phyloP scores from a whole-genome alignment of 2,888 invertebrate genomes.

The Harmothoe impar region DNA sequence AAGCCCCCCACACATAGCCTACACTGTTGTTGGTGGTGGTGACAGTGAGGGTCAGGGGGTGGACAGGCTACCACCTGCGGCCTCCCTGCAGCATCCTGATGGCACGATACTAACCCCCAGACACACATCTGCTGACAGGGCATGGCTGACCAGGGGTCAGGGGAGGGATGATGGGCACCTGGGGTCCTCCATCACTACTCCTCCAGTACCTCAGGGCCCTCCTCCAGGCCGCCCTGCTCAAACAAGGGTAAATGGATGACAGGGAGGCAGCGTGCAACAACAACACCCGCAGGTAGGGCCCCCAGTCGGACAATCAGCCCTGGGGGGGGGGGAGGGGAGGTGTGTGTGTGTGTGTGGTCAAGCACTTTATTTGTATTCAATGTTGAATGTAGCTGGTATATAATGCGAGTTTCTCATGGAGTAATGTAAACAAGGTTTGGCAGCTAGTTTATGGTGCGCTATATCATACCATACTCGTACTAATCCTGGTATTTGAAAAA shows the following conservation, averaged over 20 bases:
- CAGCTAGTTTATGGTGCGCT: no score
- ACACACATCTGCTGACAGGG: background rate
- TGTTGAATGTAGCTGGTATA: no score
- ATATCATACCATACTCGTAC: no score
- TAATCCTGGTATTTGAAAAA: no score
- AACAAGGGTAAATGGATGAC: conserved; percentile 38
- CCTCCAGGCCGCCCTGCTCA: background rate
- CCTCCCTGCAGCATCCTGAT: background rate
- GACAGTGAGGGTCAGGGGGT: background rate
- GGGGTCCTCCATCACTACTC: background rate
- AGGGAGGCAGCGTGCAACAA: background rate
- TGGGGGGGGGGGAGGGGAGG: background rate
- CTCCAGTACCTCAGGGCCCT: background rate
- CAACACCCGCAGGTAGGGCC: no score
- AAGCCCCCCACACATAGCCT: no score
- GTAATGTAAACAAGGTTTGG: background rate
- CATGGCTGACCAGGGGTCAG: background rate
- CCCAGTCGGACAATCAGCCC: background rate
- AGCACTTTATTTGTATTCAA: background rate
- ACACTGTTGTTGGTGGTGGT: no score
- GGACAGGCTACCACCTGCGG: background rate
- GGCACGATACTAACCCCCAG: conserved; percentile 2
- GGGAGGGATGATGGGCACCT: conserved; percentile 30
- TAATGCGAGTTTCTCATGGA: no score
- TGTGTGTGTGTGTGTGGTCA: background rate